Evolutionary conservation across 2,113 vertebrate genomes (phyloP).

Genomic region (Oryzias curvinotus): DNA sequence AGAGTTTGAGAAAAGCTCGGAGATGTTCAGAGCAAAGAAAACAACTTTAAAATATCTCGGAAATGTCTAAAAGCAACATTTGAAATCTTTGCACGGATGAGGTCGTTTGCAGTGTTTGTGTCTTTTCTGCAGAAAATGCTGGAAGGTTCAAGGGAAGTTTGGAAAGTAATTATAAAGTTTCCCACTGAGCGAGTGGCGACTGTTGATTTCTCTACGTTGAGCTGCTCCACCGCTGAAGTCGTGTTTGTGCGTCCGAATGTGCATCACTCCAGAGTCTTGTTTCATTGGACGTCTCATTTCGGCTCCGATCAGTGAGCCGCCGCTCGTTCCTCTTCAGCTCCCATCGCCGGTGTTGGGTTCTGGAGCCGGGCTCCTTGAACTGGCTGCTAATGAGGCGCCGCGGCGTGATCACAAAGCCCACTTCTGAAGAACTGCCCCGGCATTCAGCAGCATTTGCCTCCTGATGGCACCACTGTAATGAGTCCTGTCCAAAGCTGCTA

Average conservation of each 20-base stretch:
- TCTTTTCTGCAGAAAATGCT: neutral
- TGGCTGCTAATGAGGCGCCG: constrained; percentile 44
- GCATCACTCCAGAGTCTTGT: neutral
- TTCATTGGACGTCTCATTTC: constrained; percentile 10
- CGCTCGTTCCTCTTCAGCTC: neutral
- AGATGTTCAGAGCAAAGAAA: too few relatives aligned
- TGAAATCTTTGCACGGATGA: too few relatives aligned
- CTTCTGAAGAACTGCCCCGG: constrained; percentile 36
- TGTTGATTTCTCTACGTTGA: neutral
- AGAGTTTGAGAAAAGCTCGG: too few relatives aligned
- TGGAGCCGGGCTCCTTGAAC: constrained; percentile 14
- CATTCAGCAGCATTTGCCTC: constrained; percentile 28
- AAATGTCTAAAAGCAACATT: too few relatives aligned
- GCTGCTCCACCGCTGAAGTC: neutral
- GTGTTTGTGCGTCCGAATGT: neutral
- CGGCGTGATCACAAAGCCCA: constrained; percentile 41
- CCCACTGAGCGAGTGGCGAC: constrained; percentile 5
- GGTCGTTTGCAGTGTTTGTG: too few relatives aligned
- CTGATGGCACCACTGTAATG: constrained; percentile 42
- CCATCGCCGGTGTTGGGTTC: neutral
- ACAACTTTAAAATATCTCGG: too few relatives aligned
- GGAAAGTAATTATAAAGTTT: constrained; percentile 27
- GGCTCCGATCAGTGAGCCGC: neutral
- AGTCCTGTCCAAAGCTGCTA: constrained; percentile 48
- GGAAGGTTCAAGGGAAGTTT: neutral